Evolutionary conservation across 2,888 invertebrate species (phyloP).

Genomic region (Thera obeliscata): DNA sequence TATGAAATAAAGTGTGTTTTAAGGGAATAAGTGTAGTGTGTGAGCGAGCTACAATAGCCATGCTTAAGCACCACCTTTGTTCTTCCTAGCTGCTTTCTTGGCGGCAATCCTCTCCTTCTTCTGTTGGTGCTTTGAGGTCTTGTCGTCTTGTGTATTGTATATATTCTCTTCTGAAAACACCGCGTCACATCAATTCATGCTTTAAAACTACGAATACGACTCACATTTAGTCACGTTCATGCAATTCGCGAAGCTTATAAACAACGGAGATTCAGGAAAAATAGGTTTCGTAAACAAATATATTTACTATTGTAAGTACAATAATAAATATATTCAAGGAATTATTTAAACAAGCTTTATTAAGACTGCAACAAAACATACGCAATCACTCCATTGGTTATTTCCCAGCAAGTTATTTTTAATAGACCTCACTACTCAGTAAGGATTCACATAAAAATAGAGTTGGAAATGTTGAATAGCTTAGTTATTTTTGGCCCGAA

Average conservation of each 20-base stretch:
- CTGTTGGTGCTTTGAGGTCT: slow-evolving; percentile 86
- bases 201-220: slow-evolving; percentile 47
- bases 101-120: slow-evolving; percentile 86
- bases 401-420: too few species aligned
- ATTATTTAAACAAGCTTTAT: background rate
- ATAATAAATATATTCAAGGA: background rate
- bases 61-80: slow-evolving; percentile 66
- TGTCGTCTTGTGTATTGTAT: slow-evolving; percentile 80
- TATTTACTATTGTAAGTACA: background rate
- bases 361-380: too few species aligned
- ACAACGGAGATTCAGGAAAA: background rate
- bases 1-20: background rate
- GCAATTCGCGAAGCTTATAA: slow-evolving; percentile 19
- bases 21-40: background rate
- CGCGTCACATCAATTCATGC: slow-evolving; percentile 56
- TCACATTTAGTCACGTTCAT: slow-evolving; percentile 24
- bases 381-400: too few species aligned
- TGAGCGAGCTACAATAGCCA: slow-evolving; percentile 37
- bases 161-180: slow-evolving; percentile 79
- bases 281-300: background rate
- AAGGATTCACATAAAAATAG: too few species aligned
- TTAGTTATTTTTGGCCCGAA: too few species aligned
- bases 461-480: too few species aligned
- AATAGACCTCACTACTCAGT: too few species aligned
- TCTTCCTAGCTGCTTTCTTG: slow-evolving; percentile 83